Base-by-base conservation (phyloP, 2,888 invertebrate genomes). In the Drosophila antonietae region DNA sequence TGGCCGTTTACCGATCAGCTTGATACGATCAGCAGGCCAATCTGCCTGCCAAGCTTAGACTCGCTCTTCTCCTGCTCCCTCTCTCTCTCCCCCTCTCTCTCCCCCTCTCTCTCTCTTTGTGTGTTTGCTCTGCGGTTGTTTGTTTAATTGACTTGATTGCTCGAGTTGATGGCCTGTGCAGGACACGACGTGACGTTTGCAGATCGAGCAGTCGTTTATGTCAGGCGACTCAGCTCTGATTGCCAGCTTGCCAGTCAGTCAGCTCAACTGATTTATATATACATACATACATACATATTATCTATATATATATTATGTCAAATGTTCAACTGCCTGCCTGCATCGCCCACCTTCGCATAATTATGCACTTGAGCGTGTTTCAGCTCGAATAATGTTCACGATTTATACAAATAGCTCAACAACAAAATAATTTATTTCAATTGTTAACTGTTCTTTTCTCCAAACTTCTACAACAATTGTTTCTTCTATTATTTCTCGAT, bases 61-160 rank as follows among this genome's bases (percentile, higher is more conserved):
- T 41, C 8, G 15, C 15, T 8, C 5, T 28, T 28, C 47, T n/a
- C 9, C 3, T 8, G 15, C 23, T 23, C 14, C 6, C 20, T 7
- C 23, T 28, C 47, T 28, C 15, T 7, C 14, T 7, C 28, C 7
- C 15, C 15, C 46, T 46, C 2, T 15, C 15, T 23, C 46, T 23
- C 4, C 9, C 15, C 9, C 10, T 44, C 43, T 39, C 0, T 20
- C 20, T 20, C 3, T 44, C 12, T 44, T 7, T 14, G 43, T 33
- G 18, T 53, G 44, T 58, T 46, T 57, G 10, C 52, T 61, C 57
- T 41, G 41, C 15, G 61, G 76, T 77, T 87, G 85, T 88, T 88
- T 89, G 88, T 88, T 88, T 88, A 88, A 88, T 88, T 88, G 87
- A 88, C 89, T 89, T 81, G 87, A 88, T 88, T 88, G 88, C 83